Evolutionary conservation across 2,113 vertebrate species (phyloP).

Genomic region (Colistium nudipinnis): DNA sequence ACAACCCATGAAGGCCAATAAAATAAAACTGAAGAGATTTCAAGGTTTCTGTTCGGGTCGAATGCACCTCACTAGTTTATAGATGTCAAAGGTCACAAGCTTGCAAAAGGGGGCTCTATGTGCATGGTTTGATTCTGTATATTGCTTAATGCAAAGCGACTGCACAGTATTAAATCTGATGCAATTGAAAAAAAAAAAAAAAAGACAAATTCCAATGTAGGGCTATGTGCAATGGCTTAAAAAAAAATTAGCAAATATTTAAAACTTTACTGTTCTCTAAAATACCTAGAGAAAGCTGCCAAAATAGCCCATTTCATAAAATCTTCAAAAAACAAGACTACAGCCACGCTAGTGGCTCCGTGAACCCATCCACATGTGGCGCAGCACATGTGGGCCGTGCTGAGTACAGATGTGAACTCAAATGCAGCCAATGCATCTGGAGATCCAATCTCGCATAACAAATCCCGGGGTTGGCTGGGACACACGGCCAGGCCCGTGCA

Average conservation of each 20-base stretch:
- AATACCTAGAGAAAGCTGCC: background rate
- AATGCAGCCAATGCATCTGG: too few relatives aligned
- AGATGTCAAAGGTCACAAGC: background rate
- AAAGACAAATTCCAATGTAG: background rate
- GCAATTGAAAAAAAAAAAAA: background rate
- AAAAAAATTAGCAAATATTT: background rate
- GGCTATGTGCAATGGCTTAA: too few relatives aligned
- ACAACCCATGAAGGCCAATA: background rate
- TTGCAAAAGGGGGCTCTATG: background rate
- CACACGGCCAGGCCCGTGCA: too few relatives aligned
- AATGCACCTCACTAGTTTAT: background rate
- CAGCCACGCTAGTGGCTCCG: too few relatives aligned
- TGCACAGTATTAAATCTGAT: background rate
- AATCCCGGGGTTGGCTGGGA: too few relatives aligned
- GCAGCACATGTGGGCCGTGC: too few relatives aligned
- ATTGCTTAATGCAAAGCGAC: too few relatives aligned
- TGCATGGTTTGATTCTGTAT: background rate
- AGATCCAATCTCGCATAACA: too few relatives aligned
- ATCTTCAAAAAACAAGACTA: background rate
- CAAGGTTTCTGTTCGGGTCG: background rate
- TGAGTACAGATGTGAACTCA: too few relatives aligned
- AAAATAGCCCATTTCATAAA: background rate
- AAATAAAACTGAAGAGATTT: background rate
- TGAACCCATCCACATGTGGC: too few relatives aligned
- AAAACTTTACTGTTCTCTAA: background rate